Evolutionary conservation across 2,113 vertebrate species (phyloP).

Genomic region (Ellobius talpinus): DNA sequence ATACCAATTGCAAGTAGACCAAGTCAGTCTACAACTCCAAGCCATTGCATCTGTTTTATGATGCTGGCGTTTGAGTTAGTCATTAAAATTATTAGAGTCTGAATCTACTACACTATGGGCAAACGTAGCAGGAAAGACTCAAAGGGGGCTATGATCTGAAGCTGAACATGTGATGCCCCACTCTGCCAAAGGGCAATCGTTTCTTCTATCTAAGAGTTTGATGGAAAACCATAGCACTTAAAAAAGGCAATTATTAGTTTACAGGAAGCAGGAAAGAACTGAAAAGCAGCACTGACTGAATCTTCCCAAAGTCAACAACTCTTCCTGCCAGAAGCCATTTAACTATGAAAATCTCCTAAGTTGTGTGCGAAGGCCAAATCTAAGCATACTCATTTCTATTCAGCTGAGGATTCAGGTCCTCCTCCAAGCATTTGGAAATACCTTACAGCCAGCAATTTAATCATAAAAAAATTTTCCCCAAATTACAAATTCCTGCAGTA

Average conservation of each 20-base stretch:
- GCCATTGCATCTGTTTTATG: neutral
- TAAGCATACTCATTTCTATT: neutral
- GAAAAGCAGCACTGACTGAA: slow-evolving; percentile 21
- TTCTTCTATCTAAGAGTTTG: neutral
- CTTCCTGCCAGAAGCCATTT: slow-evolving; percentile 14
- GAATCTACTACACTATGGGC: neutral
- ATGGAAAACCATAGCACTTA: neutral
- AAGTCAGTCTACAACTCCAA: neutral
- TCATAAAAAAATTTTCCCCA: neutral
- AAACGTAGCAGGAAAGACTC: neutral
- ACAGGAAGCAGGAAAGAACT: slow-evolving; percentile 5
- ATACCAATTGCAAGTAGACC: neutral
- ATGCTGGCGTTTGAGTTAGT: neutral
- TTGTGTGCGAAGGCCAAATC: slow-evolving; percentile 42
- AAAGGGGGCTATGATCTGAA: neutral
- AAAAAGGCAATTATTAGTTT: slow-evolving; percentile 29
- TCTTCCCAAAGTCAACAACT: slow-evolving; percentile 48
- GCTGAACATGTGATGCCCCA: neutral
- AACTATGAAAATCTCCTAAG: neutral
- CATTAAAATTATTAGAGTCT: slow-evolving; percentile 21
- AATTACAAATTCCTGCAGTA: neutral
- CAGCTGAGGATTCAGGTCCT: neutral
- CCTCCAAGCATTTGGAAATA: neutral
- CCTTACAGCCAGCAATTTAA: slow-evolving; percentile 38
- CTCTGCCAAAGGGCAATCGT: neutral